A percentile compares a stretch with the other conserved stretches of the same genome.
phyloP scores from a whole-genome alignment of 2,888 invertebrate species.

The Drosophila merina region DNA sequence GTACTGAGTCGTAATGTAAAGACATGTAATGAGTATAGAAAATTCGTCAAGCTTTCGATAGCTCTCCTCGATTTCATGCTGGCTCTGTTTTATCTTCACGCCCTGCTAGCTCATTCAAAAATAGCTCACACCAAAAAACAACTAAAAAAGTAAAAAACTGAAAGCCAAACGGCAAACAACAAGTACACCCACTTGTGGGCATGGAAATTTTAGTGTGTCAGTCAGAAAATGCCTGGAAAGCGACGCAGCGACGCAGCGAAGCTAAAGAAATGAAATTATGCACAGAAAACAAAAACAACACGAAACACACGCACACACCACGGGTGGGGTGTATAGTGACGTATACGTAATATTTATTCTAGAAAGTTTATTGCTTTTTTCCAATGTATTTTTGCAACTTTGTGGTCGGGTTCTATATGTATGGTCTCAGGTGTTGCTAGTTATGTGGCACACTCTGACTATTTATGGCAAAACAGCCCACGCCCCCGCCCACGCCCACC shows the following conservation, averaged over 20 bases:
- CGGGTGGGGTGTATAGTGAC: constrained; percentile 7
- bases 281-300: constrained; percentile 9
- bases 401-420: neutral
- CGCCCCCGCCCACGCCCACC: constrained; percentile 18
- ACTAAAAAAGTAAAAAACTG: constrained; percentile 8
- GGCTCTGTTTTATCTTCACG: constrained; percentile 55
- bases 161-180: constrained; percentile 11
- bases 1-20: too few species aligned
- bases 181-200: constrained; percentile 31
- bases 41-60: neutral
- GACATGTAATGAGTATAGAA: neutral
- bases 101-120: constrained; percentile 51
- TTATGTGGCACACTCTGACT: constrained; percentile 24
- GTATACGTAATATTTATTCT: neutral
- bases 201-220: constrained; percentile 65
- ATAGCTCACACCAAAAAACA: constrained; percentile 37
- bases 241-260: constrained; percentile 1
- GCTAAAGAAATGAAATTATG: constrained; percentile 29
- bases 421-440: neutral
- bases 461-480: constrained; percentile 28
- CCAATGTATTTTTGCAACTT: neutral
- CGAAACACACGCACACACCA: constrained; percentile 12
- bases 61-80: neutral
- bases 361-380: neutral
- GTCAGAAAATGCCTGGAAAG: constrained; percentile 46